Evolutionary conservation across 2,888 invertebrate genomes (phyloP), one percentile per base, ranked within the genome.

Genomic region (Lasioglossum pauxillum): DNA sequence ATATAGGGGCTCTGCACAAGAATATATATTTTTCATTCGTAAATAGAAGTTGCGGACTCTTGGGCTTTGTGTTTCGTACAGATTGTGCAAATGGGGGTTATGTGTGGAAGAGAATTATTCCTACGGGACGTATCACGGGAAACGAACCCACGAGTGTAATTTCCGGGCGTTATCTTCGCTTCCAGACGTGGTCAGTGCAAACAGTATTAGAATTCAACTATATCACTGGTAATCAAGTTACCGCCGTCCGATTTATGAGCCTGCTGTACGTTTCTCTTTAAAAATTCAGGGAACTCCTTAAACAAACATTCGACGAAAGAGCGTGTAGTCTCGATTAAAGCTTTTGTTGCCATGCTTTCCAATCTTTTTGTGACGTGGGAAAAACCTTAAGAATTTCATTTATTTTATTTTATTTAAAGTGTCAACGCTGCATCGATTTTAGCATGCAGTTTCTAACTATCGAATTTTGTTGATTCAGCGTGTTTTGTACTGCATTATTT

Each of bases 101-200:
- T 77, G 69, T 75, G 7, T 35, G 44, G 27, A 16, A 38, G 57
- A 27, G 74, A 86, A 84, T 75, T 86, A 86, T 82, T 80, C 86
- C 82, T 46, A 14, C 10, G 81, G 83, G 83, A 80, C 75, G 41
- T 73, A 79, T 79, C 73, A 38, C 35, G 76, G 57, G 71, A 80
- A 89, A 86, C 79, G 74, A 86, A 84, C 71, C 78, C 72, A 35
- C 73, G 57, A 78, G 75, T 73, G 53, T 89, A 88, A 82, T 87
- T 84, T 69, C 78, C 76, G 67, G 64, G 67, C 35, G 74, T 82
- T 89, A 80, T 84, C 84, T 80, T 71, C n/a, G 49, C 67, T 64
- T 72, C 12, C 67, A 71, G 69, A 38, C 74, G 14, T 64, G 53
- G 74, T 67, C 67, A 78, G 72, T n/a, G 35, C 53, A 73, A 81